Conservation (phyloP, 2,113 vertebrate species). For the Poeciliopsis turrubarensis region DNA sequence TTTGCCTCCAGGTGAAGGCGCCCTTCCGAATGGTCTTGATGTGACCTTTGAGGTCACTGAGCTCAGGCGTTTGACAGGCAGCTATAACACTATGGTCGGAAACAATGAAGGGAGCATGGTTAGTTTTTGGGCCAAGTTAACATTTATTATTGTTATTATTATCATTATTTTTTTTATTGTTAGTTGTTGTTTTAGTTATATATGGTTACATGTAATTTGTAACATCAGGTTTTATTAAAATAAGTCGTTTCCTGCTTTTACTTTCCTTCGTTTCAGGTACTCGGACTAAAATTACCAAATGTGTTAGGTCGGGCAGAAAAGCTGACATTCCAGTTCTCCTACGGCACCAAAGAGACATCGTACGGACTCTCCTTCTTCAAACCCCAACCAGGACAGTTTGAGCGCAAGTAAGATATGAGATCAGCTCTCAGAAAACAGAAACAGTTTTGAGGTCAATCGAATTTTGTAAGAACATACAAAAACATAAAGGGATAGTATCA, state of each 20-base stretch:
- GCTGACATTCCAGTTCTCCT: constrained; percentile 96
- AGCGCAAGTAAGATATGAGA: constrained; percentile 85
- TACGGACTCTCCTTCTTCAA: constrained; percentile 97
- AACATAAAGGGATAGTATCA: background rate
- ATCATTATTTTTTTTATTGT: too few species aligned
- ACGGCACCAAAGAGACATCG: constrained; percentile 97
- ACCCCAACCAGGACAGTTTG: constrained; percentile 91
- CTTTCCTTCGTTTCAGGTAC: constrained; percentile 80
- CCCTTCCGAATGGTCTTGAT: constrained; percentile 93
- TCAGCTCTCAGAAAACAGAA: background rate
- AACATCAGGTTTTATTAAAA: background rate
- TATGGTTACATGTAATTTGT: background rate
- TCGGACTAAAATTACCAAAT: constrained; percentile 94
- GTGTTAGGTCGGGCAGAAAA: constrained; percentile 93
- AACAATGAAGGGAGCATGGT: constrained; percentile 99
- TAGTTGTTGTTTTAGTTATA: too few species aligned
- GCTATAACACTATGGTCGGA: constrained; percentile 97
- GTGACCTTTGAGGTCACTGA: constrained; percentile 96
- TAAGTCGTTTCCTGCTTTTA: background rate
- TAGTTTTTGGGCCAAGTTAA: constrained; percentile 39
- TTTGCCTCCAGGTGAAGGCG: constrained; percentile 83
- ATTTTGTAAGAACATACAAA: background rate
- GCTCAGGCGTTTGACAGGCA: constrained; percentile 90
- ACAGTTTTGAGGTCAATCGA: background rate
- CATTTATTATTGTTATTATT: background rate